Conservation (phyloP, 30 jellyfish, hydroid and myxozoan species). For the Sanderia malayensis region DNA sequence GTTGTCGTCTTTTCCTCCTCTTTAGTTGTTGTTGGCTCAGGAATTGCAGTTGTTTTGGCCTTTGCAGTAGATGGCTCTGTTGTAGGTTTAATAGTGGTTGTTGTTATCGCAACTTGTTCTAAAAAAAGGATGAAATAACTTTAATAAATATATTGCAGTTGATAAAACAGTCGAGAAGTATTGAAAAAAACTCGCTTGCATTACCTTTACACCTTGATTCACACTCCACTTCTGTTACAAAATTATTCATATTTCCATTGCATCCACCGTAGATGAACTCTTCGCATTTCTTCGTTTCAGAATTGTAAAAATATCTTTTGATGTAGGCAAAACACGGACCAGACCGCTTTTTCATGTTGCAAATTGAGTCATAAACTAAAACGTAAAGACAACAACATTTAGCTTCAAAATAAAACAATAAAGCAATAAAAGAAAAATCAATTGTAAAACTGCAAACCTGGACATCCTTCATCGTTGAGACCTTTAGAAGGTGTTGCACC, state of each 20-base stretch:
- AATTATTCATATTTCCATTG: conserved; percentile 71
- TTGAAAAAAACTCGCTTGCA: too few relatives aligned
- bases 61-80: not conserved
- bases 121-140: not conserved
- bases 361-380: conserved; percentile 50
- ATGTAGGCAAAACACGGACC: conserved; percentile 63
- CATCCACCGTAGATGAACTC: conserved; percentile 71
- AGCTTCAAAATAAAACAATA: too few relatives aligned
- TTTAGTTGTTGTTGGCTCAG: too few relatives aligned
- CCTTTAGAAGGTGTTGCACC: conserved; percentile 77
- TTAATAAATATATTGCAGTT: not conserved
- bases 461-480: conserved; percentile 53
- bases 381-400: not conserved
- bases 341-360: conserved; percentile 49
- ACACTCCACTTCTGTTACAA: conserved; percentile 36
- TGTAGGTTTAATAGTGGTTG: not conserved
- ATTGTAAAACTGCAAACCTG: conserved; percentile 38
- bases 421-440: not conserved
- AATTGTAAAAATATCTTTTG: conserved; percentile 44
- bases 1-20: too few relatives aligned
- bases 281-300: conserved; percentile 53
- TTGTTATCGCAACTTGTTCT: not conserved
- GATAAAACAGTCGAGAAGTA: too few relatives aligned
- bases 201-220: conserved; percentile 52
- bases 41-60: not conserved